Conservation (phyloP, 2,888 invertebrate genomes). For the Clanis bilineata region DNA sequence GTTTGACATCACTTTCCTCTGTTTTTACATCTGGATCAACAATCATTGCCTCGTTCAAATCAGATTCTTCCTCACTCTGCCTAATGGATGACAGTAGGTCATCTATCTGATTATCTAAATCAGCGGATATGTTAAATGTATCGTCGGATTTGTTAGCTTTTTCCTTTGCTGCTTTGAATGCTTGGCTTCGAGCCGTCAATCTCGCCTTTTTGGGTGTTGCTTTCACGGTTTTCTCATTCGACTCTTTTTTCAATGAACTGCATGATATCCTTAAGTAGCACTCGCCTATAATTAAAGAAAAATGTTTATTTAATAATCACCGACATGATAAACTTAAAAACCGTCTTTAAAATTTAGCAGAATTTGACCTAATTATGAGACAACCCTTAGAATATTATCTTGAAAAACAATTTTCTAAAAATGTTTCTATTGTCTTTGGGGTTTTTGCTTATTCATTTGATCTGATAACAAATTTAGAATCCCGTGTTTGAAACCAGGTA, state of each 20-base stretch:
- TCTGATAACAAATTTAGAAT: too few species aligned
- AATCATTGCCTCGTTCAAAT: background rate
- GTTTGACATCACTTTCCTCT: slow-evolving; percentile 14
- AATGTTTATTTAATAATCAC: background rate
- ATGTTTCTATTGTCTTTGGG: too few species aligned
- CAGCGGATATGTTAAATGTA: slow-evolving; percentile 22
- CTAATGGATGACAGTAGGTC: slow-evolving; percentile 54
- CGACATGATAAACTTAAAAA: too few species aligned
- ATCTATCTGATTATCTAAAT: slow-evolving; percentile 54
- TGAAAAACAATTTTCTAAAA: too few species aligned
- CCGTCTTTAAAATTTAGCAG: too few species aligned
- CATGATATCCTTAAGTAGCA: background rate
- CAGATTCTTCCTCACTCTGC: slow-evolving; percentile 29
- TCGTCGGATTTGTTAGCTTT: slow-evolving; percentile 12
- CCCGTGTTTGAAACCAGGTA: too few species aligned
- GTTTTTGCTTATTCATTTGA: too few species aligned
- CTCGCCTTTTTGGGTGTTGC: background rate
- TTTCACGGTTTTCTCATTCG: background rate
- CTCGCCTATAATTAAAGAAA: background rate
- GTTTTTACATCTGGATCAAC: slow-evolving; percentile 14
- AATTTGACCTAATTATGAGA: too few species aligned
- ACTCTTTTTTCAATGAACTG: background rate
- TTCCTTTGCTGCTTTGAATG: background rate
- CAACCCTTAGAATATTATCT: too few species aligned
- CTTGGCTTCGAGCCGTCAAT: background rate